Evolutionary conservation across 1,140 invertebrate species (phyloP).

Genomic region (Ips typographus): DNA sequence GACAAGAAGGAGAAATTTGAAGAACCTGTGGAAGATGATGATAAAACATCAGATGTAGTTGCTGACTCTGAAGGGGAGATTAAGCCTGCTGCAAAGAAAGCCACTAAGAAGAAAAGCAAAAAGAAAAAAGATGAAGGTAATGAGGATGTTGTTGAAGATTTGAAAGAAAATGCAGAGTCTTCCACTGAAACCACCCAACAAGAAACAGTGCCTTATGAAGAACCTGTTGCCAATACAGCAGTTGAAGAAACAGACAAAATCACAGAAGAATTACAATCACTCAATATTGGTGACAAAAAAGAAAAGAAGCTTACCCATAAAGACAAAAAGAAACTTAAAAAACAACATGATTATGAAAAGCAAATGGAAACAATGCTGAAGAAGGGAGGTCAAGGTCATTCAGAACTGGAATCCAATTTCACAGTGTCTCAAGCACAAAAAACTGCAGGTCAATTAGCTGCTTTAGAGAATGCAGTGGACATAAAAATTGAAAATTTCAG

Average conservation of each 20-base stretch:
- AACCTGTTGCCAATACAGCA: slow-evolving; percentile 4
- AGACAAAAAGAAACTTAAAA: slow-evolving; percentile 93
- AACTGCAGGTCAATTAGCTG: slow-evolving; percentile 76
- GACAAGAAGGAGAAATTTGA: slow-evolving; percentile 6
- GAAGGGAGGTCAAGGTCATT: slow-evolving; percentile 84
- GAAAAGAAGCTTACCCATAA: slow-evolving; percentile 87
- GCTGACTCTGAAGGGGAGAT: slow-evolving; percentile 3
- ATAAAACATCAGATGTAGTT: not conserved
- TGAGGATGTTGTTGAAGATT: not conserved
- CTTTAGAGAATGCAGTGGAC: slow-evolving; percentile 93
- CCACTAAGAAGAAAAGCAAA: slow-evolving; percentile 11
- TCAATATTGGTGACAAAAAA: slow-evolving; percentile 37
- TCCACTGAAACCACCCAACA: not conserved
- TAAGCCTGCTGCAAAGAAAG: not conserved
- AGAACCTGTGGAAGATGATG: slow-evolving; percentile 4
- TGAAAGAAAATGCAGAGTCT: slow-evolving; percentile 1
- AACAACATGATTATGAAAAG: slow-evolving; percentile 88
- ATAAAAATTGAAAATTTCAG: slow-evolving; percentile 99
- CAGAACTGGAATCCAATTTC: slow-evolving; percentile 90
- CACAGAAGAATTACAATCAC: slow-evolving; percentile 37
- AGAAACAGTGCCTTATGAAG: not conserved
- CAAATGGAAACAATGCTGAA: slow-evolving; percentile 87
- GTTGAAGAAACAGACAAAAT: slow-evolving; percentile 35
- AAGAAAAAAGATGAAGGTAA: slow-evolving; percentile 1
- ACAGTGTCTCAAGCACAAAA: slow-evolving; percentile 94